Evolutionary conservation across 1,140 invertebrate species (phyloP).

Genomic region (Bicyclus anynana): DNA sequence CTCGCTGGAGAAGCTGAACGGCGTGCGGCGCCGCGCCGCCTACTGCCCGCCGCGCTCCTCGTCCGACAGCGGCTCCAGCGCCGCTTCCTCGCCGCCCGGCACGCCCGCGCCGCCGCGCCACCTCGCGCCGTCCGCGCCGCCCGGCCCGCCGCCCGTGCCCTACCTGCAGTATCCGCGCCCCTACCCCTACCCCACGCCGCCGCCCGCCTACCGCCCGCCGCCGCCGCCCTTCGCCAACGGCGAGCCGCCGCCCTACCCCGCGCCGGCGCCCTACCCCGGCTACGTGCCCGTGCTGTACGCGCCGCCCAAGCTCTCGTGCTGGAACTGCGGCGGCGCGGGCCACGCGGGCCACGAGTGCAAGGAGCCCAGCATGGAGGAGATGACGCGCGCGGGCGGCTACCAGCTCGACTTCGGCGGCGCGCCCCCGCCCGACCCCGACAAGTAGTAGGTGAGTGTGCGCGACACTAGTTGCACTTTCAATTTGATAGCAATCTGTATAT

Average conservation of each 20-base stretch:
- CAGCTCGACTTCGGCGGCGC: slow-evolving; percentile 79
- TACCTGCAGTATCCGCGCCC: slow-evolving; percentile 76
- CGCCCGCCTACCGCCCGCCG: slow-evolving; percentile 63
- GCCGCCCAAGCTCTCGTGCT: slow-evolving; percentile 80
- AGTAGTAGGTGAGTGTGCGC: slow-evolving; percentile 43
- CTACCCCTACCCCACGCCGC: slow-evolving; percentile 67
- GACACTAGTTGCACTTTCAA: slow-evolving; percentile 1
- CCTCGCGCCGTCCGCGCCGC: slow-evolving; percentile 68
- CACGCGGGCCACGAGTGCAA: slow-evolving; percentile 91
- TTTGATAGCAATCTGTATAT: neutral
- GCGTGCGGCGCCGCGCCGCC: slow-evolving; percentile 61
- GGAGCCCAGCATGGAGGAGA: slow-evolving; percentile 92
- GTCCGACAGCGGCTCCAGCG: slow-evolving; percentile 79
- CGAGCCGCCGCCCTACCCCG: slow-evolving; percentile 68
- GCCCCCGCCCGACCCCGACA: slow-evolving; percentile 65
- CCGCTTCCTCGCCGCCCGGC: slow-evolving; percentile 80
- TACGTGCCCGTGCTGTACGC: slow-evolving; percentile 76
- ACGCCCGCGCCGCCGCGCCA: slow-evolving; percentile 58
- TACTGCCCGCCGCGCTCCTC: slow-evolving; percentile 54
- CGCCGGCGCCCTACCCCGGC: slow-evolving; percentile 68
- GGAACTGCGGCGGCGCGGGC: slow-evolving; percentile 86
- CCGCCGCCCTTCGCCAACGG: slow-evolving; percentile 66
- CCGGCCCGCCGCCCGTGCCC: slow-evolving; percentile 58
- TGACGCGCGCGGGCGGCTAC: slow-evolving; percentile 83
- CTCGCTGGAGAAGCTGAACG: slow-evolving; percentile 78